Base-by-base conservation (phyloP, 2,113 vertebrate genomes). In the Pelusios castaneus region DNA sequence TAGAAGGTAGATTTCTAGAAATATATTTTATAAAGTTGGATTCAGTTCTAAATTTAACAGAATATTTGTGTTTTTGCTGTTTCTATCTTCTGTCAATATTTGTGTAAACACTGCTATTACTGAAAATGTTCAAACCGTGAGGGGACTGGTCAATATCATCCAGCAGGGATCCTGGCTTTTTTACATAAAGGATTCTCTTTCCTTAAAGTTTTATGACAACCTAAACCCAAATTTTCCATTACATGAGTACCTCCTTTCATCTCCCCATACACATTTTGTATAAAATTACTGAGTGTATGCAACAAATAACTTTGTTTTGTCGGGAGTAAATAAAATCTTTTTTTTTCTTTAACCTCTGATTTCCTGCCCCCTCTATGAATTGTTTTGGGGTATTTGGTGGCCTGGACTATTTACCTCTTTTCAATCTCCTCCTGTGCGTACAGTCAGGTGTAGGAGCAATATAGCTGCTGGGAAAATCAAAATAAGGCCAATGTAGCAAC, bases 1-100 rank as follows among this genome's bases (percentile, higher is more conserved):
- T 92, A 58, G 34, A 52, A 89, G 88, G 31, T 93, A 82, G 77
- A 67, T 95, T 96, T 2, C 5, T 84, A 92, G 80, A 89, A 24
- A n/a, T 0, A 2, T 84, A 80, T 92, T 95, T 92, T 13, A 25
- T 89, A 93, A 58, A 75, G 52, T 3, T 84, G 54, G 63, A 54
- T 90, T 92, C 54, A 80, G 2, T 73, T 96, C 38, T 94, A 45
- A 85, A 82, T 85, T 92, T 84, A 85, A 52, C 80, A 75, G 80
- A 79, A 87, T 91, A 88, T 84, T 47, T 87, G 45, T 24, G 16
- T 0, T 94, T 88, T 88, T 79, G 13, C 34, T 96, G 45, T 43
- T 76, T 34, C 54, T 88, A 8, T 60, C 2, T 56, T 54, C 78
- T 76, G 16, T 80, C 82, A 81, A 83, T 82, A 31, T 19, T 82